A percentile compares a stretch with the other conserved stretches of the same genome.
phyloP scores from a whole-genome alignment of 2,113 vertebrate genomes.

The Cephalopterus ornatus region DNA sequence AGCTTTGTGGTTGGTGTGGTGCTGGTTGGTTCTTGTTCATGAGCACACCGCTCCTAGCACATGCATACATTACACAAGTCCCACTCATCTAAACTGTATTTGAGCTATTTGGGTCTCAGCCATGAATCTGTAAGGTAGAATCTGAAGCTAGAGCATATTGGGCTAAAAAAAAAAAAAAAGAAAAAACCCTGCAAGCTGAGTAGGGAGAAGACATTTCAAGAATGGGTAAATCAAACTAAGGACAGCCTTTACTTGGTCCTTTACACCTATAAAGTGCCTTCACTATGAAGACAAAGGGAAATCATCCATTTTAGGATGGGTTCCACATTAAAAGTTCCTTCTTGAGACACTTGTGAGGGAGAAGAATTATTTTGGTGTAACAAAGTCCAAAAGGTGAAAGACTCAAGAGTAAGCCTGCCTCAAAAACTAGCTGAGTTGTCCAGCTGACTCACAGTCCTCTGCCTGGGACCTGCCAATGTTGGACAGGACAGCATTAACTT shows the following conservation, averaged over 20 bases:
- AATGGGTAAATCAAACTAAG: background rate
- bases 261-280: background rate
- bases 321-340: background rate
- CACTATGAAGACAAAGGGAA: background rate
- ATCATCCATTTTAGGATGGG: background rate
- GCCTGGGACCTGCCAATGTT: background rate
- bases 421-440: background rate
- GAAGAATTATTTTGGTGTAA: background rate
- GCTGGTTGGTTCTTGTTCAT: background rate
- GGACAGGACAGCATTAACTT: background rate
- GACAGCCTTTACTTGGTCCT: background rate
- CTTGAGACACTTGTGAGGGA: background rate
- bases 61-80: background rate
- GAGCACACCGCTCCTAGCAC: background rate
- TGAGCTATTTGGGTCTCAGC: background rate
- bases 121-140: background rate
- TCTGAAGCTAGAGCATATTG: background rate
- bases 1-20: background rate
- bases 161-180: background rate
- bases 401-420: background rate
- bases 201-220: background rate
- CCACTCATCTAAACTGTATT: background rate
- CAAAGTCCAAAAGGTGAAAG: background rate
- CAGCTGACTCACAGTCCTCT: background rate
- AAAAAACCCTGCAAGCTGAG: background rate